Base-by-base conservation (phyloP, 2,113 vertebrate genomes). In the Nanorana parkeri region DNA sequence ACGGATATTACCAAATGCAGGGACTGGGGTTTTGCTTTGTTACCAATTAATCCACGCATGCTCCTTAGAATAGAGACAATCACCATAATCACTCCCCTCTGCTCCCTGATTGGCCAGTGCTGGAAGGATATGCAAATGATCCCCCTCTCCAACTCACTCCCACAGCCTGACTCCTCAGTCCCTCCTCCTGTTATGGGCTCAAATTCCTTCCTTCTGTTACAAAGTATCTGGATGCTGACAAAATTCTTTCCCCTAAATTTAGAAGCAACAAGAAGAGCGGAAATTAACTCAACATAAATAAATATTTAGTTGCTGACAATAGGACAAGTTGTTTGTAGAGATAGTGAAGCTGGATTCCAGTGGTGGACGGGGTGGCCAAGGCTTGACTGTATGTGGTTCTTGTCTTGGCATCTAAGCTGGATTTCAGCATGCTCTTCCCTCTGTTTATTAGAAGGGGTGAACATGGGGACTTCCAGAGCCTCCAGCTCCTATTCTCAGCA, bases 31-130 rank as follows among this genome's bases (percentile, higher is more conserved):
- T 64, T n/a, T 28, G 79, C 79, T 81, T 81, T 81, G 79, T 81
- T 73, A 73, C 32, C 58, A 36, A 52, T 72, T 17, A 20, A 32
- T 73, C 56, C 68, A 65, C 79, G 79, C 79, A 81, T 81, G 79
- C 79, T 65, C 79, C 68, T 28, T 65, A 52, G 7, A 23, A 36
- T 32, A 21, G 47, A 4, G 32, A 20, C 68, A 41, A 73, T 81
- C 79, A 65, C 68, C 60, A 64, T 74, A 65, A 55, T 60, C 51
- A 10, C 79, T 0, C 79, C 79, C 68, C 47, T 1, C 24, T 24
- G 13, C 24, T 16, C 17, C 1, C 24, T 65, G 26, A 81, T 17
- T 81, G 79, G 79, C 2, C 8, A 4, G 2, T 7, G 60, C n/a
- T 6, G 47, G 17, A 20, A 7, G 19, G 29, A 74, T 65, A 73